Evolutionary conservation across 1,140 invertebrate genomes (phyloP).

Genomic region (Platyscapa corneri): DNA sequence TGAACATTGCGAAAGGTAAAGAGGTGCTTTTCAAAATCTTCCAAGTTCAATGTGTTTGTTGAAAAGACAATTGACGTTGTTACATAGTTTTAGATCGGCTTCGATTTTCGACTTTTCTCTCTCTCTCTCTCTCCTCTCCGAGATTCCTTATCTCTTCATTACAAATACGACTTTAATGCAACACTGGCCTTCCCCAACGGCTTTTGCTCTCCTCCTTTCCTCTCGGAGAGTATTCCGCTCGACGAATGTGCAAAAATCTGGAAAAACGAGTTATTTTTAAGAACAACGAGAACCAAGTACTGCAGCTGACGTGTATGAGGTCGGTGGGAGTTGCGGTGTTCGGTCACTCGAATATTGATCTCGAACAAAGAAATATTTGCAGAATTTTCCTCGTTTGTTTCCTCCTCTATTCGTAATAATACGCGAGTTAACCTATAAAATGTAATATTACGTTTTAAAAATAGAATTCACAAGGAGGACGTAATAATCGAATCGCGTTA

Average conservation of each 20-base stretch:
- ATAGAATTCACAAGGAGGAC: neutral
- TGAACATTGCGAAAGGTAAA: conserved; percentile 19
- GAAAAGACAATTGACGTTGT: conserved; percentile 52
- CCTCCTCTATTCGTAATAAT: neutral
- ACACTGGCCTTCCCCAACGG: too few relatives aligned
- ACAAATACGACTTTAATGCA: neutral
- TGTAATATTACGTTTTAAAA: neutral
- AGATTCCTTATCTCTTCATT: conserved; percentile 21
- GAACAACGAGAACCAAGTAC: neutral
- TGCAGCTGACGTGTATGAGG: too few relatives aligned
- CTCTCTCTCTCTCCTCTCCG: neutral
- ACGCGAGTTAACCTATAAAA: neutral
- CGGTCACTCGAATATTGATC: neutral
- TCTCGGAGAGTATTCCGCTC: neutral
- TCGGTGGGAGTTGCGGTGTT: neutral
- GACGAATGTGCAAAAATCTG: neutral
- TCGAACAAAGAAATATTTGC: neutral
- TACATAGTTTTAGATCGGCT: conserved; percentile 48
- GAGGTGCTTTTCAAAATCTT: conserved; percentile 51
- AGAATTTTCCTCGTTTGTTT: neutral
- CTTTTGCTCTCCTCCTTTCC: neutral
- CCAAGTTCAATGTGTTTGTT: conserved; percentile 51
- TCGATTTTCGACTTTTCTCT: conserved; percentile 35
- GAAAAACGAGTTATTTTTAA: neutral
- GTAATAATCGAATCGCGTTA: neutral